These are phyloP conservation scores for Pelosia muscerda DNA, from an alignment of 2,888 invertebrate genomes.

Conservation along the genomic window DNA sequence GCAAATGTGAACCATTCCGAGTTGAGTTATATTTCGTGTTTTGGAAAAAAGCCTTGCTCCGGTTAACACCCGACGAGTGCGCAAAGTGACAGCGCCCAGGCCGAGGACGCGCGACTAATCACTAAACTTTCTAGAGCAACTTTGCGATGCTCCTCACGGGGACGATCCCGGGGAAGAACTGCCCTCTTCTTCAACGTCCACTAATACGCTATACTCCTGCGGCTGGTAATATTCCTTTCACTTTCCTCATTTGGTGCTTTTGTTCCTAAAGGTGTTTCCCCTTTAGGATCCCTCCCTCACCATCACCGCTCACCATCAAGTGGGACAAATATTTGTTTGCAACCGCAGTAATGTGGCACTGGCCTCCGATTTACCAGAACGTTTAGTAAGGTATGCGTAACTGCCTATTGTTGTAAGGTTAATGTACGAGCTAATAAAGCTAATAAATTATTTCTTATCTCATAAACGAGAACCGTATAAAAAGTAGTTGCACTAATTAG, in stretches of 20 bases:
- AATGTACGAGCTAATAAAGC: neutral
- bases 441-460: neutral
- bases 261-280: neutral
- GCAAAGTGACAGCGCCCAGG: neutral
- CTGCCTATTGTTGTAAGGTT: neutral
- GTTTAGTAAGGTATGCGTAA: neutral
- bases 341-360: neutral
- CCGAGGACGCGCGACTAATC: neutral
- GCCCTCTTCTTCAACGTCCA: neutral
- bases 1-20: constrained; percentile 37
- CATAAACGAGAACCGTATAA: neutral
- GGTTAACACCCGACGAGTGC: too few species aligned
- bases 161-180: neutral
- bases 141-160: neutral
- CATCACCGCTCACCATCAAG: too few species aligned
- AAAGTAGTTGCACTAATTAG: neutral
- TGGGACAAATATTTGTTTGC: neutral
- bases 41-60: constrained; percentile 18
- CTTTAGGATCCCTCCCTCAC: neutral
- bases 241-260: neutral
- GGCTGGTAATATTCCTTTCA: neutral
- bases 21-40: constrained; percentile 11
- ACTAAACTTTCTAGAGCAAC: neutral
- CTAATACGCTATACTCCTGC: neutral
- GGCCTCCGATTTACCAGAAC: neutral